Evolutionary conservation across 2,113 vertebrate genomes (phyloP), one percentile per base, ranked within the genome.

Genomic region (Brachirus orientalis): DNA sequence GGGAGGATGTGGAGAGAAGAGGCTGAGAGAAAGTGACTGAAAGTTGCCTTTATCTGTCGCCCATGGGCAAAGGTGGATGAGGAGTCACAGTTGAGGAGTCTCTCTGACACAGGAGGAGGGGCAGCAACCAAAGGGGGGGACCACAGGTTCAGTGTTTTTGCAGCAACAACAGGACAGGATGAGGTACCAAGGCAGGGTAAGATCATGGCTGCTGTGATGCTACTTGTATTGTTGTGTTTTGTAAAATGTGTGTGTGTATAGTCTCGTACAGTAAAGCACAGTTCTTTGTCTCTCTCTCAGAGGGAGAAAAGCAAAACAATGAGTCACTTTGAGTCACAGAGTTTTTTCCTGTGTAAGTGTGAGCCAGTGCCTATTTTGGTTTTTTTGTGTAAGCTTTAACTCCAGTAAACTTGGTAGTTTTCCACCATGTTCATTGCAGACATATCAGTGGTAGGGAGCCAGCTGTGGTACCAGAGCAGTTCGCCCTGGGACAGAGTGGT

Each of bases 101-200:
- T 41, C 43, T 51, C 36, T 58, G 72, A 81, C 59, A 79, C 55
- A 8, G 64, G 83, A 85, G 85, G 82, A 80, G 80, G 86, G 85
- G 79, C 61, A 28, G 47, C 68, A 63, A 22, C 47, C 63, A 43
- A 33, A 48, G 69, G 66, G n/a, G 77, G 71, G 47, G 38, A 77
- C 81, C 61, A 69, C 65, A 66, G 71, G 60, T 70, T 72, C 55
- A 55, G 47, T 40, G 48, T 56, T 69, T 62, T 61, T 62, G 53
- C 53, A 83, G 51, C 65, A 63, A 74, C 57, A 80, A 75, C 37
- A 75, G 58, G 64, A 77, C 82, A 90, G 79, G 81, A 92, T 92
- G 90, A 92, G 89, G 77, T 91, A 92, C 77, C 89, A 86, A 73
- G 87, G 75, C 77, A 88, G 84, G 90, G 90, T 92, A 92, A 91